Evolutionary conservation across 1,140 invertebrate species (phyloP).

Genomic region (Psix sp.): DNA sequence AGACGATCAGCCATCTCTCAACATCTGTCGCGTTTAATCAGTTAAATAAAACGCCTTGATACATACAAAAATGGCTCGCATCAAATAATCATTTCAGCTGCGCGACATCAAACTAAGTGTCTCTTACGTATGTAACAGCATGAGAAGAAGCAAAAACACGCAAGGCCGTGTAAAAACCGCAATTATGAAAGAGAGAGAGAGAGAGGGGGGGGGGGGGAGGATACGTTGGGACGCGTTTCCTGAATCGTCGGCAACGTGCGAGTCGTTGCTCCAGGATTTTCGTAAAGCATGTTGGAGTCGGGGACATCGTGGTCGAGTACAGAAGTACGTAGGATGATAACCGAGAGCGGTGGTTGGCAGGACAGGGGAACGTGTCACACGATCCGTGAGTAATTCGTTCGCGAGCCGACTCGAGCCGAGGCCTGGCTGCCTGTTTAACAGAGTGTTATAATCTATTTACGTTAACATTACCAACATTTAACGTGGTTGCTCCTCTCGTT

Average conservation of each 20-base stretch:
- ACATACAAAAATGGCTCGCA: constrained; percentile 16
- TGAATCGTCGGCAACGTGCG: constrained; percentile 57
- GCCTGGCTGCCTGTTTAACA: constrained; percentile 76
- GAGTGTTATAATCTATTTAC: constrained; percentile 79
- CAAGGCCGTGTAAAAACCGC: constrained; percentile 24
- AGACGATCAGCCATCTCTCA: not conserved
- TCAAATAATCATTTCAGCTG: constrained; percentile 37
- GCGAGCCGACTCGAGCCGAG: constrained; percentile 70
- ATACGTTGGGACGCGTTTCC: no score
- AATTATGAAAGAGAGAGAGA: constrained; percentile 43
- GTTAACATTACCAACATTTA: constrained; percentile 78
- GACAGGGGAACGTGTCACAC: constrained; percentile 77
- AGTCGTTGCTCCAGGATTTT: constrained; percentile 60
- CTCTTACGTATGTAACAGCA: constrained; percentile 44
- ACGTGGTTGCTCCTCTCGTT: constrained; percentile 71
- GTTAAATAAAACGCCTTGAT: constrained; percentile 31
- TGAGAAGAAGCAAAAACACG: constrained; percentile 42
- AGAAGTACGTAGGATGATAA: constrained; percentile 71
- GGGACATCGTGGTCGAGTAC: constrained; percentile 69
- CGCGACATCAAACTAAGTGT: constrained; percentile 45
- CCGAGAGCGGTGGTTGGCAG: constrained; percentile 75
- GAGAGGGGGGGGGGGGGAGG: constrained; percentile 16
- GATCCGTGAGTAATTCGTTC: constrained; percentile 77
- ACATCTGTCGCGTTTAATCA: constrained; percentile 17
- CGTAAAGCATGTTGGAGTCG: constrained; percentile 45